Percentiles rank a stretch among this genome's conserved stretches.
phyloP scores from a whole-genome alignment of 2,113 vertebrate genomes.

The Chlorodrepanis virens region DNA sequence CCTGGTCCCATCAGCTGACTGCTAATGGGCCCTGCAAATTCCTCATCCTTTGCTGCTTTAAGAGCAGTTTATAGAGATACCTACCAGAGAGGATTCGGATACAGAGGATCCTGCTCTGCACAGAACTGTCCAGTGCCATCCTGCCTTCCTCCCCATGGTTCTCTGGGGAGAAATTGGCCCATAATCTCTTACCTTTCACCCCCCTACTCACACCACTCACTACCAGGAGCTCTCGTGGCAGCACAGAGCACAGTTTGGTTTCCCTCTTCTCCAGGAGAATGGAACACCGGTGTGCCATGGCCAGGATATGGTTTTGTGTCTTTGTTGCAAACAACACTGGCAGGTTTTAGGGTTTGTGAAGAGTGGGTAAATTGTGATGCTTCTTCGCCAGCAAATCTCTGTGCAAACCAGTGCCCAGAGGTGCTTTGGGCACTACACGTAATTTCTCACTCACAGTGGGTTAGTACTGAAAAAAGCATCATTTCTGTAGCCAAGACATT shows the following conservation, averaged over 20 bases:
- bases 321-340: neutral
- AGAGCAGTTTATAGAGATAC: neutral
- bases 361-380: neutral
- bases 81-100: neutral
- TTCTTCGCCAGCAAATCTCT: neutral
- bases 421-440: neutral
- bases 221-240: neutral
- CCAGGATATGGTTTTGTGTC: neutral
- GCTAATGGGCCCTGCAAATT: neutral
- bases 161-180: neutral
- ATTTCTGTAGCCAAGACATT: neutral
- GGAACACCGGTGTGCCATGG: neutral
- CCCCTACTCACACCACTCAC: rapidly evolving
- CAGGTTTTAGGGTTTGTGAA: neutral
- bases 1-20: neutral
- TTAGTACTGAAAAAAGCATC: neutral
- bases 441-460: neutral
- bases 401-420: neutral
- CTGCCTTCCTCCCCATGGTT: neutral
- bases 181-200: neutral
- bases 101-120: neutral
- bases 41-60: neutral
- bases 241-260: neutral
- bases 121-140: neutral
- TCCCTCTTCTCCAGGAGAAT: neutral